phyloP scores from a whole-genome alignment of 2,888 invertebrate genomes.

The Sthenelais limicola region DNA sequence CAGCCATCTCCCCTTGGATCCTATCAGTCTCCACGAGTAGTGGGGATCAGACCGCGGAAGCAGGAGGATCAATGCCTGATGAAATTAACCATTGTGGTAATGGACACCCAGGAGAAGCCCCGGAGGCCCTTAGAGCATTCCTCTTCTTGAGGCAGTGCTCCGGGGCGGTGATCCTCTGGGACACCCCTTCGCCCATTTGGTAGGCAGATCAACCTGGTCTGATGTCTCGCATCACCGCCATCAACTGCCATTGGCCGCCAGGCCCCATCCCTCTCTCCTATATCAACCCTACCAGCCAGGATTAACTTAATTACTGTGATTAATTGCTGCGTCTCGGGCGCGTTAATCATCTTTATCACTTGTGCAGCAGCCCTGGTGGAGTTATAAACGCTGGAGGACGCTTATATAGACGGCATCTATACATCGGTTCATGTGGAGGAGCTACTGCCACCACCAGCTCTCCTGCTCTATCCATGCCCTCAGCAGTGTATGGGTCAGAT shows the following conservation, averaged over 20 bases:
- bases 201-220: slow-evolving; percentile 12
- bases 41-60: slow-evolving; percentile 2
- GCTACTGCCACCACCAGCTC: too few species aligned
- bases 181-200: slow-evolving; percentile 7
- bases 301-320: slow-evolving; percentile 35
- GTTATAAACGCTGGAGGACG: slow-evolving; percentile 1
- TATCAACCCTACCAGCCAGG: background rate
- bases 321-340: slow-evolving; percentile 5
- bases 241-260: slow-evolving; percentile 20
- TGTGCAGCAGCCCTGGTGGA: background rate
- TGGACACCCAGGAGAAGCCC: slow-evolving; percentile 10
- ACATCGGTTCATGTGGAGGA: too few species aligned
- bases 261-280: background rate
- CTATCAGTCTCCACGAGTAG: background rate
- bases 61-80: slow-evolving; percentile 25
- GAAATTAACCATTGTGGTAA: slow-evolving; percentile 10
- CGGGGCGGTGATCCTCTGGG: background rate
- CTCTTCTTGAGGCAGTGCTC: background rate
- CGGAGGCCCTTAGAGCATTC: background rate
- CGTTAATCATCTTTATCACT: slow-evolving; percentile 26
- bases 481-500: too few species aligned
- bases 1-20: background rate
- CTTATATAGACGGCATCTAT: too few species aligned
- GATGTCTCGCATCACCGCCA: slow-evolving; percentile 25
- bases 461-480: too few species aligned